Evolutionary conservation across 2,888 invertebrate genomes (phyloP).

Genomic region (Cremastinae sp.): DNA sequence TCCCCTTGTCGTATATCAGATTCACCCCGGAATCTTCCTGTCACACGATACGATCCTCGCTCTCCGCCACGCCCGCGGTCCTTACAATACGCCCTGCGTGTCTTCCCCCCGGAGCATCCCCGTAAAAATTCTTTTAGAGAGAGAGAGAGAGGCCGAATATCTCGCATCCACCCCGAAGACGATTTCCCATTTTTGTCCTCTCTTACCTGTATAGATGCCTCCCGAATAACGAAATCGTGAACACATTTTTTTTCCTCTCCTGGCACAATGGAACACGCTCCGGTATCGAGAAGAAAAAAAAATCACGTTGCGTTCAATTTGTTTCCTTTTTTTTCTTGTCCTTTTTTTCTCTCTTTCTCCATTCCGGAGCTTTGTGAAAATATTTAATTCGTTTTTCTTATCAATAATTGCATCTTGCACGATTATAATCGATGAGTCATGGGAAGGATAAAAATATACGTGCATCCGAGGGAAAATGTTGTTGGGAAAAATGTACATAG

Average conservation of each 20-base stretch:
- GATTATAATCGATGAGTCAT: slow-evolving; percentile 53
- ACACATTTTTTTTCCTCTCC: slow-evolving; percentile 49
- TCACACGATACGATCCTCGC: slow-evolving; percentile 73
- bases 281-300: slow-evolving; percentile 31
- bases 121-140: slow-evolving; percentile 14
- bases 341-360: slow-evolving; percentile 14
- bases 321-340: not conserved
- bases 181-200: slow-evolving; percentile 40
- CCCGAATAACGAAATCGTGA: slow-evolving; percentile 53
- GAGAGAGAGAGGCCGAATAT: slow-evolving; percentile 13
- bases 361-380: slow-evolving; percentile 7
- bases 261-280: slow-evolving; percentile 45
- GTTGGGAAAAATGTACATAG: slow-evolving; percentile 19
- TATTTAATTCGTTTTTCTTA: slow-evolving; percentile 18
- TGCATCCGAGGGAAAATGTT: slow-evolving; percentile 39
- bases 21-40: slow-evolving; percentile 74
- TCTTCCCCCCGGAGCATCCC: slow-evolving; percentile 44
- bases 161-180: slow-evolving; percentile 20
- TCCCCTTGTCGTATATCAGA: slow-evolving; percentile 74
- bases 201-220: slow-evolving; percentile 63
- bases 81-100: slow-evolving; percentile 67
- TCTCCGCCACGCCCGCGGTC: slow-evolving; percentile 67
- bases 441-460: slow-evolving; percentile 39
- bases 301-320: not conserved
- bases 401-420: slow-evolving; percentile 50